These are phyloP conservation scores for Gallinago solitaria DNA, from an alignment of 2,797 vertebrate genomes.

Conservation along the genomic window DNA sequence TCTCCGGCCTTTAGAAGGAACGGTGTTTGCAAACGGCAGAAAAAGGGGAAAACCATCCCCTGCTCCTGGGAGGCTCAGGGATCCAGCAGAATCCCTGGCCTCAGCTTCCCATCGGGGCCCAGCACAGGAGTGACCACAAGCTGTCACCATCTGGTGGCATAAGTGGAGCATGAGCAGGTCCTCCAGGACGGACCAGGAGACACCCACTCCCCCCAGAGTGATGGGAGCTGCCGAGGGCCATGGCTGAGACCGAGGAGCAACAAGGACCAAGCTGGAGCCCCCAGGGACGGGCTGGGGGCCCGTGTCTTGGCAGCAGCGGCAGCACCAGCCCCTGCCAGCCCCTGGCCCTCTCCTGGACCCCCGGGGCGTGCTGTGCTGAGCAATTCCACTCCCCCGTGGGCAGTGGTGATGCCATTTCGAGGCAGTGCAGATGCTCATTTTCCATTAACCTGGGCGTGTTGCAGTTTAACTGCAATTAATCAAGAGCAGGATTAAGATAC, in stretches of 20 bases:
- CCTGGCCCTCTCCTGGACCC: background rate
- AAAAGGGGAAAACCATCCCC: background rate
- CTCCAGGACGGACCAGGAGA: background rate
- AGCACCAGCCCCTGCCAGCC: background rate
- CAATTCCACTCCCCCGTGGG: background rate
- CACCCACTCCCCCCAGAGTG: rapidly evolving
- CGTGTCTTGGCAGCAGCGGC: background rate
- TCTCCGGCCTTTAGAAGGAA: background rate
- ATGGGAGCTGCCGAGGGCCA: background rate
- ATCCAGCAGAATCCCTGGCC: background rate
- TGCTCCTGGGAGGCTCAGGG: rapidly evolving
- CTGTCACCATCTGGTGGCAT: constrained; percentile 5
- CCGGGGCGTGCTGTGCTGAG: background rate
- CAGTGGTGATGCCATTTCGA: background rate
- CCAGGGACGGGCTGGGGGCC: background rate
- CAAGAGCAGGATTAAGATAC: background rate
- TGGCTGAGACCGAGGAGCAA: background rate
- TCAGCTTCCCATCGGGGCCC: rapidly evolving
- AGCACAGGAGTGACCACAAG: background rate
- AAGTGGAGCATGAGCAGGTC: background rate
- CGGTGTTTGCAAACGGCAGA: background rate
- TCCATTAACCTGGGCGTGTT: background rate
- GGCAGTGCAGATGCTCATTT: background rate
- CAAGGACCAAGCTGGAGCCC: background rate
- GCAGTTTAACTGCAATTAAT: background rate